Percentiles rank a stretch among this genome's conserved stretches.
phyloP scores from a whole-genome alignment of 2,797 vertebrate genomes.

The Pipistrellus pygmaeus region DNA sequence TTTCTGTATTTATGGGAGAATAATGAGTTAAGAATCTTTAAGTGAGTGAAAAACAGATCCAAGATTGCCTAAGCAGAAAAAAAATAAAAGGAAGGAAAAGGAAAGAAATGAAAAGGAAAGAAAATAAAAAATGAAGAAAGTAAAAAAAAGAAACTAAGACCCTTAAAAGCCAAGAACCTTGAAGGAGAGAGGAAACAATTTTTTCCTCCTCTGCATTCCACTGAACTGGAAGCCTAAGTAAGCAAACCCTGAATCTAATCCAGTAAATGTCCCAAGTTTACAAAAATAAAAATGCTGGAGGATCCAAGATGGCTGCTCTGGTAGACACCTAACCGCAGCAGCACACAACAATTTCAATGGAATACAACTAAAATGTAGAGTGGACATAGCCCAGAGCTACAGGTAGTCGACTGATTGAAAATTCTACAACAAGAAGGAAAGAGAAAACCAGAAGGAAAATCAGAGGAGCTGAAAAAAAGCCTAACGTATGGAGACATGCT shows the following conservation, averaged over 20 bases:
- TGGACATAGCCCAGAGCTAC: too few species aligned
- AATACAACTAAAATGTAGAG: too few species aligned
- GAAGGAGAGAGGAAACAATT: background rate
- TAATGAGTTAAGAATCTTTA: background rate
- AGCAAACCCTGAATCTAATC: background rate
- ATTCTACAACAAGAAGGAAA: too few species aligned
- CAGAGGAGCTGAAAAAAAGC: too few species aligned
- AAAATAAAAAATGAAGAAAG: too few species aligned
- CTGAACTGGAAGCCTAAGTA: background rate
- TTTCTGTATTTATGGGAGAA: background rate
- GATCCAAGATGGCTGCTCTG: too few species aligned
- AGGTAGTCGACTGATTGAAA: too few species aligned
- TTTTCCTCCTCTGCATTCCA: background rate
- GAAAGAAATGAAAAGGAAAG: background rate
- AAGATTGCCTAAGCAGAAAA: background rate
- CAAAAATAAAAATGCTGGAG: background rate
- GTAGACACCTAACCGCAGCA: too few species aligned
- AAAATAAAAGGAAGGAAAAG: background rate
- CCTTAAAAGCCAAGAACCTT: background rate
- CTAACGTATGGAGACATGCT: too few species aligned
- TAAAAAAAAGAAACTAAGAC: background rate
- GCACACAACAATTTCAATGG: too few species aligned
- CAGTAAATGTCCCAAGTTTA: background rate
- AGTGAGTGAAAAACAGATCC: background rate
- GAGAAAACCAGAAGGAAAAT: too few species aligned